Evolutionary conservation across 1,140 invertebrate genomes (phyloP).

Genomic region (Frieseomelitta varia): DNA sequence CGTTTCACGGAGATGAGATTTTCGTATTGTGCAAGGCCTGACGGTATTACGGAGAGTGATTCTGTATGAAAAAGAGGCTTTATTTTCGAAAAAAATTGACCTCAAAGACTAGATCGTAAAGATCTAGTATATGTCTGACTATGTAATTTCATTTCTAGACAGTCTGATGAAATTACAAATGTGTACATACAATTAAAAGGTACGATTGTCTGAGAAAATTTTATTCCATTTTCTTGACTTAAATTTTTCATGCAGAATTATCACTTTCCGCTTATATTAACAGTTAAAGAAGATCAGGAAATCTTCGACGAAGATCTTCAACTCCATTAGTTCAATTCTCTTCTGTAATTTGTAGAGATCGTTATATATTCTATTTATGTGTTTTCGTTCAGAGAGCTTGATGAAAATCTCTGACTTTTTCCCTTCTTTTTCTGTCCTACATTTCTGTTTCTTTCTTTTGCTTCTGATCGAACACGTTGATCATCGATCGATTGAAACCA

Average conservation of each 20-base stretch:
- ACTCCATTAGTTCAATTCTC: slow-evolving; percentile 8
- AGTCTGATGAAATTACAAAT: not conserved
- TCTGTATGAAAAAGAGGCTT: not conserved
- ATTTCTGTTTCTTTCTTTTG: not conserved
- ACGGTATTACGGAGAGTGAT: not conserved
- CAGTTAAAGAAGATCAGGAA: not conserved
- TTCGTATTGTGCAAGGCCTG: not conserved
- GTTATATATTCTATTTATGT: slow-evolving; percentile 4
- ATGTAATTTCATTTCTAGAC: not conserved
- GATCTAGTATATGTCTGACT: not conserved
- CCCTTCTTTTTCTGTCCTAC: too few species aligned
- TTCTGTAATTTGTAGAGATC: slow-evolving; percentile 1
- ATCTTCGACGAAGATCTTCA: not conserved
- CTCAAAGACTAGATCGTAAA: not conserved
- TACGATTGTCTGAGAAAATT: not conserved
- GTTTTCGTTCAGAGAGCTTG: not conserved
- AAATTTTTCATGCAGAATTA: not conserved
- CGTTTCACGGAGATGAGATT: not conserved
- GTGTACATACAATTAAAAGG: not conserved
- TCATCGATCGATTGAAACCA: not conserved
- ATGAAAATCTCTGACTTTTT: too few species aligned
- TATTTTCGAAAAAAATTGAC: not conserved
- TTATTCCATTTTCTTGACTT: not conserved
- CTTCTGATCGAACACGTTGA: not conserved
- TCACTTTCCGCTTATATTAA: not conserved